Evolutionary conservation across 2,797 vertebrate species (phyloP).

Genomic region (Pangasius djambal): DNA sequence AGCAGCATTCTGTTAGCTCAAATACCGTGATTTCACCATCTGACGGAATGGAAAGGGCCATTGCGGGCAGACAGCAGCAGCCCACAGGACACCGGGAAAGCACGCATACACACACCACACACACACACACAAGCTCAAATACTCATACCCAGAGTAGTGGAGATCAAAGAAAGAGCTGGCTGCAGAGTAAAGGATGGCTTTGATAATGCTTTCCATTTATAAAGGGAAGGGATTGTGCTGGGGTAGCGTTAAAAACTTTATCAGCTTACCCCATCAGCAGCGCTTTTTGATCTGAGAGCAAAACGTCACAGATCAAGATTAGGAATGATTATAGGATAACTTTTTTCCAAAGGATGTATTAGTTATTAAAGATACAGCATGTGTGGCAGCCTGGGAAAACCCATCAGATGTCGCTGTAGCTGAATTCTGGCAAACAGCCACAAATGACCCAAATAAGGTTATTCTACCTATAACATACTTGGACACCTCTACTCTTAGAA

Average conservation of each 20-base stretch:
- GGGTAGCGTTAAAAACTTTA: constrained; percentile 10
- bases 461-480: neutral
- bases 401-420: neutral
- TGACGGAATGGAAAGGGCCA: constrained; percentile 78
- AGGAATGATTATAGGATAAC: neutral
- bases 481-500: neutral
- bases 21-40: constrained; percentile 74
- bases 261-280: constrained; percentile 4
- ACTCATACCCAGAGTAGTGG: constrained; percentile 28
- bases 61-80: constrained; percentile 70
- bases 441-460: no score
- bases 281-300: neutral
- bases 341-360: neutral
- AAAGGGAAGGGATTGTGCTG: constrained; percentile 6
- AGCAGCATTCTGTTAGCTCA: constrained; percentile 66
- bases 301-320: neutral
- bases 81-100: constrained; percentile 72
- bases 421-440: constrained; percentile 7
- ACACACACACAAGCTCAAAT: constrained; percentile 59
- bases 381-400: neutral
- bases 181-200: constrained; percentile 34
- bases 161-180: constrained; percentile 41
- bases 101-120: constrained; percentile 41
- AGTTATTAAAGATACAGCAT: neutral
- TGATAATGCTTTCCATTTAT: constrained; percentile 37